These are phyloP conservation scores for Marmota monax DNA, from an alignment of 2,113 vertebrate species.

Conservation along the genomic window DNA sequence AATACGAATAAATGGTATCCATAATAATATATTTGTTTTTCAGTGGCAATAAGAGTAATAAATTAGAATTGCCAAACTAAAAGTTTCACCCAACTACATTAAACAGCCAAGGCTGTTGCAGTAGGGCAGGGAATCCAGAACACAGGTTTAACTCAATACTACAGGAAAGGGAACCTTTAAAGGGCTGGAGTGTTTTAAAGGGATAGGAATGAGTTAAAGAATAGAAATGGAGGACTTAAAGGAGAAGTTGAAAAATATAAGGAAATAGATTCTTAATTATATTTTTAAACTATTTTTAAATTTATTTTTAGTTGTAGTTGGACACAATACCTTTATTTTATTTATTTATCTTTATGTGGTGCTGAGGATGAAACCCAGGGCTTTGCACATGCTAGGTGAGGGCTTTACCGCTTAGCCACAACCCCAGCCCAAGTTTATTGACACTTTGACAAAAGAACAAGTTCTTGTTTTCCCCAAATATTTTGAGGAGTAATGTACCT, in stretches of 20 bases:
- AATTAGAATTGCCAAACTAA: neutral
- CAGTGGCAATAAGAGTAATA: neutral
- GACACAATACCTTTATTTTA: no score
- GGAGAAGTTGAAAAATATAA: no score
- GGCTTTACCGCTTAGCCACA: no score
- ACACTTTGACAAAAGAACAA: neutral
- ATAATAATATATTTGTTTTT: conserved; percentile 18
- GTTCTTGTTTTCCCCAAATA: neutral
- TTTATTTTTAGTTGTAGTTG: no score
- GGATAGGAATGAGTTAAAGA: neutral
- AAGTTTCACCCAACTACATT: neutral
- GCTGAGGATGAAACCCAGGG: no score
- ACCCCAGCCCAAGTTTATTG: neutral
- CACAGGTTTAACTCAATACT: neutral
- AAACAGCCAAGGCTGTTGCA: neutral
- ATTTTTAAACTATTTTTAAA: no score
- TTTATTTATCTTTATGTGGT: no score
- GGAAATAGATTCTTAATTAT: no score
- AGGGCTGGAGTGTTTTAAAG: neutral
- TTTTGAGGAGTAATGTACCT: conserved; percentile 37
- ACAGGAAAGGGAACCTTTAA: neutral
- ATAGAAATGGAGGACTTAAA: neutral
- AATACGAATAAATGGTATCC: neutral
- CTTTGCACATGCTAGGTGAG: no score
- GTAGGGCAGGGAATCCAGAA: neutral